These are phyloP conservation scores for Saccostrea glomerata DNA, from an alignment of 1,140 invertebrate genomes.

Conservation along the genomic window DNA sequence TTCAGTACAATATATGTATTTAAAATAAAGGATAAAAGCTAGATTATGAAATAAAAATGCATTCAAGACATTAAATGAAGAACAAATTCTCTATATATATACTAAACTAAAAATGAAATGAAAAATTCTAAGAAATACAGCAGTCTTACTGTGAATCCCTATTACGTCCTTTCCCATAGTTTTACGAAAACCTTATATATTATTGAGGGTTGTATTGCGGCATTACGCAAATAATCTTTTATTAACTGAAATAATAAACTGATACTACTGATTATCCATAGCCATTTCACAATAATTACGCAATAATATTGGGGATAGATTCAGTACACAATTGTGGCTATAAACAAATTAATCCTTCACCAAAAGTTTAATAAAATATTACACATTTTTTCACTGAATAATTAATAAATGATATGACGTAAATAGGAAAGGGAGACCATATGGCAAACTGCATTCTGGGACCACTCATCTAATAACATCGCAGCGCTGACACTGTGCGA, in stretches of 20 bases:
- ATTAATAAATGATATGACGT: constrained; percentile 24
- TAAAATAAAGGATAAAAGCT: too few relatives aligned
- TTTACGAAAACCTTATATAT: neutral
- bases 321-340: neutral
- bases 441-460: constrained; percentile 3
- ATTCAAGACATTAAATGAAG: too few relatives aligned
- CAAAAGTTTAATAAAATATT: constrained; percentile 20
- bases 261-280: neutral
- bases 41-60: too few relatives aligned
- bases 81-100: too few relatives aligned
- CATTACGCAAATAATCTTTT: constrained; percentile 22
- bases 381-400: constrained; percentile 21
- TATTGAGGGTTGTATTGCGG: neutral
- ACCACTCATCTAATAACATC: neutral
- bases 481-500: neutral
- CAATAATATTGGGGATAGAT: neutral
- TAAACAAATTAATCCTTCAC: constrained; percentile 1
- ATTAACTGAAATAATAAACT: constrained; percentile 11
- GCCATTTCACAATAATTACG: constrained; percentile 2
- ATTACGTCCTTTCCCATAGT: neutral
- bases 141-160: neutral
- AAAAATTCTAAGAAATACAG: neutral
- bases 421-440: neutral
- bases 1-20: too few relatives aligned
- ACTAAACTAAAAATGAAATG: neutral